Evolutionary conservation across 2,888 invertebrate genomes (phyloP).

Genomic region (Tenthredo mesomela): DNA sequence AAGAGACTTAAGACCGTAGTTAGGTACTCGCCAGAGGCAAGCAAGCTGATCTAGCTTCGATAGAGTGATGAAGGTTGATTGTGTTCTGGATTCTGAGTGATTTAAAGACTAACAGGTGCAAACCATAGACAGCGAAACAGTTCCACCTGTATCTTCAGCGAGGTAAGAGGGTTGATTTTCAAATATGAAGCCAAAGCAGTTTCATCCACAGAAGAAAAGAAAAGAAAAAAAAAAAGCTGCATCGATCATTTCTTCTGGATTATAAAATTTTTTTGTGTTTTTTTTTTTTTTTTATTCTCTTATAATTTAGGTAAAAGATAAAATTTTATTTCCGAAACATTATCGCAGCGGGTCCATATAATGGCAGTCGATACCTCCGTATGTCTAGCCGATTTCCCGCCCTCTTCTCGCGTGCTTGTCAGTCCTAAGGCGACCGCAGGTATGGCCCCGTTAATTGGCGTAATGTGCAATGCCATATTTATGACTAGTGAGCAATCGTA

Average conservation of each 20-base stretch:
- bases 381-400: constrained; percentile 40
- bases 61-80: constrained; percentile 59
- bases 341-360: not conserved
- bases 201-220: not conserved
- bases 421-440: constrained; percentile 46
- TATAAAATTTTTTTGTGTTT: not conserved
- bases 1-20: constrained; percentile 17
- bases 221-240: not conserved
- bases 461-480: constrained; percentile 63
- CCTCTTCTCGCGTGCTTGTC: constrained; percentile 47
- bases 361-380: not conserved
- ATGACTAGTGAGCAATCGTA: constrained; percentile 62
- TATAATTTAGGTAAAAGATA: too few relatives aligned
- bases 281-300: too few relatives aligned
- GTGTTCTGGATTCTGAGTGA: constrained; percentile 60
- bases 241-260: not conserved
- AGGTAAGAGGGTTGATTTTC: not conserved
- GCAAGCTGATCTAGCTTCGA: constrained; percentile 40
- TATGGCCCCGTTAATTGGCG: constrained; percentile 65
- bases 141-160: not conserved
- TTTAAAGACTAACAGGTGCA: constrained; percentile 61
- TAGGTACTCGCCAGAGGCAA: constrained; percentile 21
- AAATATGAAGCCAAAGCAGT: not conserved
- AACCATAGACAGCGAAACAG: not conserved
- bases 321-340: too few relatives aligned